A percentile compares a stretch with the other conserved stretches of the same genome.
Conservation (phyloP, 2,888 invertebrate species). For the Malachius bipustulatus region DNA sequence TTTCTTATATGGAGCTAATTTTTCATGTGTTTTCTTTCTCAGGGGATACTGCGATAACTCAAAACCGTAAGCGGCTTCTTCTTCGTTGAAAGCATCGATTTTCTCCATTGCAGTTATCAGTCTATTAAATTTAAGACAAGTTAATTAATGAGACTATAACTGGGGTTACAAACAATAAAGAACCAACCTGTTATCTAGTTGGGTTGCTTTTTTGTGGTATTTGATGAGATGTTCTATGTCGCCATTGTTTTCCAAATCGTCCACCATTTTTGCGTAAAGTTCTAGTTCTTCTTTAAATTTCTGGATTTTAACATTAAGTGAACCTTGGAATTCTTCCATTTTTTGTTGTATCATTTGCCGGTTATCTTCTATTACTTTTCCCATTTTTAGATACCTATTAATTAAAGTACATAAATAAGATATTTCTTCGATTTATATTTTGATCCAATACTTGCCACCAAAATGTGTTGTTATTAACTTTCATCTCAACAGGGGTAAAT, state of each 20-base stretch:
- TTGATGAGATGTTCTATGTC: conserved; percentile 70
- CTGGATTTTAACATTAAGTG: conserved; percentile 63
- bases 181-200: conserved; percentile 63
- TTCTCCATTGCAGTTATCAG: conserved; percentile 60
- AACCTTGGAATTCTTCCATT: conserved; percentile 74
- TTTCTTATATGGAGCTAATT: conserved; percentile 71
- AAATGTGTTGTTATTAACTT: conserved; percentile 77
- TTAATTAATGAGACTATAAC: conserved; percentile 7
- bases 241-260: conserved; percentile 80
- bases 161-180: conserved; percentile 10
- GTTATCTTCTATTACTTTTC: conserved; percentile 72
- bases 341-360: conserved; percentile 68
- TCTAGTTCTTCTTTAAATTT: conserved; percentile 76
- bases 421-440: neutral
- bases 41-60: conserved; percentile 80
- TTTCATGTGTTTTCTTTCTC: conserved; percentile 66
- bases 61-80: conserved; percentile 81
- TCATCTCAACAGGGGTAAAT: conserved; percentile 74
- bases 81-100: conserved; percentile 83
- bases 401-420: conserved; percentile 3
- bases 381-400: conserved; percentile 66
- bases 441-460: conserved; percentile 49
- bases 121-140: conserved; percentile 35
- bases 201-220: conserved; percentile 71
- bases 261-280: conserved; percentile 64